Percentiles rank a stretch among this genome's conserved stretches.
Conservation (phyloP, 1,140 invertebrate genomes). For the Nasonia giraulti region DNA sequence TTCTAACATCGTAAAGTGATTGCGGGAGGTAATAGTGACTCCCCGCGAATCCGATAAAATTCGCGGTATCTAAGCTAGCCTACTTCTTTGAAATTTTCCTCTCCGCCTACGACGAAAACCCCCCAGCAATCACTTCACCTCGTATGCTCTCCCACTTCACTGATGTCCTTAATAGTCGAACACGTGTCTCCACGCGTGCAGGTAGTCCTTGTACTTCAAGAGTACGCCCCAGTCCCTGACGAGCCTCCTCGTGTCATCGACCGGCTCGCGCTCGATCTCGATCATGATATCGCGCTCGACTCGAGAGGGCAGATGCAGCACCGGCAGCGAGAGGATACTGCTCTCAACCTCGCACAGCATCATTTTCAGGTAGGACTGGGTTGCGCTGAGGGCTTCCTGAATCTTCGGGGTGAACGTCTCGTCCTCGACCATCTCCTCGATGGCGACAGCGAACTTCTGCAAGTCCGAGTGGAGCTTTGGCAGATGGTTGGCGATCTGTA, state of each 20-base stretch:
- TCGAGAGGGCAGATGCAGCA: conserved; percentile 60
- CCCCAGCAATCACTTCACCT: not conserved
- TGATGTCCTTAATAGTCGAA: conserved; percentile 59
- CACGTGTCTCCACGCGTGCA: conserved; percentile 69
- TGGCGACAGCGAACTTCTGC: conserved; percentile 72
- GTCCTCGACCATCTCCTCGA: conserved; percentile 69
- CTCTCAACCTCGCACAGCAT: conserved; percentile 72
- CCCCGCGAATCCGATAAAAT: no score
- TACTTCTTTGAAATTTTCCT: no score
- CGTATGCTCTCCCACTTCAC: no score
- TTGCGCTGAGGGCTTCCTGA: conserved; percentile 60
- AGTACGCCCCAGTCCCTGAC: conserved; percentile 73
- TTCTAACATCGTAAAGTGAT: not conserved
- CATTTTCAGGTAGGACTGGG: conserved; percentile 63
- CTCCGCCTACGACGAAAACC: no score
- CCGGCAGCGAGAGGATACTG: conserved; percentile 61
- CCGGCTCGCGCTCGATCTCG: conserved; percentile 63
- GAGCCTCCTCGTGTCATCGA: conserved; percentile 68
- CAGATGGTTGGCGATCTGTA: conserved; percentile 67
- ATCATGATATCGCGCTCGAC: conserved; percentile 69
- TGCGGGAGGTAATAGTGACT: not conserved
- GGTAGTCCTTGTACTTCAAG: conserved; percentile 71
- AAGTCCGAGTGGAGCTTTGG: conserved; percentile 70
- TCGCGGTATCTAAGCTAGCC: no score
- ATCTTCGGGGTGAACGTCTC: conserved; percentile 56